Conservation (phyloP, 2,113 vertebrate species). For the Apeltes quadracus region DNA sequence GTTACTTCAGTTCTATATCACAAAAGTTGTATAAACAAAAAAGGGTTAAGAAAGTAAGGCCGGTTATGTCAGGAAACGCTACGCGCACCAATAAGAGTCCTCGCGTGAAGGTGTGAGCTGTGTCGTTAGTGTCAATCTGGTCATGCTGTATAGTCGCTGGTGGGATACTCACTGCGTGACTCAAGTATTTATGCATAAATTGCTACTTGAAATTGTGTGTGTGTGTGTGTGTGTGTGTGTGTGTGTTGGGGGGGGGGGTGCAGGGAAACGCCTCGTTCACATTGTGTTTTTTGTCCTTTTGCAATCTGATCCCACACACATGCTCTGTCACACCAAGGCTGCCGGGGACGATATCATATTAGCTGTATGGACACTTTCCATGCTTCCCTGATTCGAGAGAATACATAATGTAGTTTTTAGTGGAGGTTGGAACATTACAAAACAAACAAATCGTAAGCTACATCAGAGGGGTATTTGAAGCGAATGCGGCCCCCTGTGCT, state of each 20-base stretch:
- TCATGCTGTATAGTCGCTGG: constrained; percentile 59
- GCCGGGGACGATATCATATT: constrained; percentile 5
- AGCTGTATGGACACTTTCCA: constrained; percentile 13
- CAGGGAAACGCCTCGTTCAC: constrained; percentile 26
- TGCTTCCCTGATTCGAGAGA: neutral
- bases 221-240: too few relatives aligned
- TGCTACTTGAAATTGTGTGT: constrained; percentile 40
- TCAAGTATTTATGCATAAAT: constrained; percentile 34
- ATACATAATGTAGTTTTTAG: constrained; percentile 9
- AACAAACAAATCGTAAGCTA: neutral
- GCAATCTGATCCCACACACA: constrained; percentile 21
- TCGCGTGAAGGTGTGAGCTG: constrained; percentile 53
- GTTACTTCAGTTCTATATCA: constrained; percentile 68
- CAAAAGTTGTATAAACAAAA: constrained; percentile 66
- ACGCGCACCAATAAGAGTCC: constrained; percentile 52
- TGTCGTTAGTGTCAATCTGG: constrained; percentile 66
- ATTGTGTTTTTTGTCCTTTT: constrained; percentile 37
- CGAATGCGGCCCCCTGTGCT: constrained; percentile 29
- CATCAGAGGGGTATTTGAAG: constrained; percentile 18
- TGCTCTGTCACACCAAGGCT: constrained; percentile 24
- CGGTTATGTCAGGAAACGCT: constrained; percentile 68
- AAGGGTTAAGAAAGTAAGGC: constrained; percentile 74
- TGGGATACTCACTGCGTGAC: constrained; percentile 65
- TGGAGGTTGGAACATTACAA: neutral
- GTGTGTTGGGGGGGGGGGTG: constrained; percentile 29